Evolutionary conservation across 2,888 invertebrate species (phyloP), one percentile per base, ranked within the genome.

Genomic region (Sesia apiformis): DNA sequence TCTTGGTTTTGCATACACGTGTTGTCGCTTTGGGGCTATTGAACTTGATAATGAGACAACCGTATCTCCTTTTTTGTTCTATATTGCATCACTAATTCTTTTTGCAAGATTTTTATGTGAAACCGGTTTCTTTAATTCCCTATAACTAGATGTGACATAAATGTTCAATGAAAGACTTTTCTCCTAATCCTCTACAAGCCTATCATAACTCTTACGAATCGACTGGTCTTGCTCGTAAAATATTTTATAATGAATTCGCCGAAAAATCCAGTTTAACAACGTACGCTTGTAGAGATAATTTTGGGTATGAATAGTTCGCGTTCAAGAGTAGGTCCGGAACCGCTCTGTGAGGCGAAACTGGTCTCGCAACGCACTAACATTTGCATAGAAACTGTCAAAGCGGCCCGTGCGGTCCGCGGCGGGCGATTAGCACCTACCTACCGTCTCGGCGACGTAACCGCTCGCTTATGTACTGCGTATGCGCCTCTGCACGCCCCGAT

Each of bases 331-430:
- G 78, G 85, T 80, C 87, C 87, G 86, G 88, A 87, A 86, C 84
- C 78, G 72, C 79, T 76, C 69, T 59, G 66, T 68, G 75, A 76
- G 74, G 75, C 80, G 73, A 78, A 88, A 89, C 88, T 85, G 84
- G 89, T 87, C 85, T 76, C 74, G 76, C 74, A 76, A 79, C 84
- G 85, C 81, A 82, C 80, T 78, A 76, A 76, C 80, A 89, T 89
- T 89, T 88, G 88, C 89, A 88, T 89, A 89, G 88, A 87, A 86
- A 88, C 87, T 87, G 88, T 85, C 86, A 82, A 77, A 69, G 76
- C 74, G 80, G 84, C 81, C 80, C 78, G 80, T 69, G 73, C 63
- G 63, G 64, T 70, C 75, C 74, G 70, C 74, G 72, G 71, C 67
- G 56, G 61, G 64, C 78, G 74, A 84, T 86, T 86, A 86, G 81